Evolutionary conservation across 2,113 vertebrate species (phyloP).

Genomic region (Aepyceros melampus): DNA sequence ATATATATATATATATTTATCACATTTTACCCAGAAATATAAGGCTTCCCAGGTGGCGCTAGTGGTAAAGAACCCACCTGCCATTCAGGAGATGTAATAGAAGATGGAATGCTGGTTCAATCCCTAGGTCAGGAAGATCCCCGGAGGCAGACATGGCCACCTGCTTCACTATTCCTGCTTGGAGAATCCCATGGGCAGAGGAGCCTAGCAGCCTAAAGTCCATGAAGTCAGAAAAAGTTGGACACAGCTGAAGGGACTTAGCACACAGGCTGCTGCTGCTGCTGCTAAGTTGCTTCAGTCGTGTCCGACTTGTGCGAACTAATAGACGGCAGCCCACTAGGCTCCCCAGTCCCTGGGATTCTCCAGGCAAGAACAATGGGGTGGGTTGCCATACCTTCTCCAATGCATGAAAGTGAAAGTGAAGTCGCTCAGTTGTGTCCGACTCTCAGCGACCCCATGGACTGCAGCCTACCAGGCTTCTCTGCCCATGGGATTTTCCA

Average conservation of each 20-base stretch:
- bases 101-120: neutral
- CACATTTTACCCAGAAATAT: neutral
- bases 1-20: neutral
- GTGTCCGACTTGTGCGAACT: too few species aligned
- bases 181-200: neutral
- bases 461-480: too few species aligned
- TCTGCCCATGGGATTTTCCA: too few species aligned
- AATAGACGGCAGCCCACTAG: too few species aligned
- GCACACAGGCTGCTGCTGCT: neutral
- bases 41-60: neutral
- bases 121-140: neutral
- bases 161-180: neutral
- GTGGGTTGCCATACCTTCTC: too few species aligned
- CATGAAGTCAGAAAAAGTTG: neutral
- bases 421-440: too few species aligned
- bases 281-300: too few species aligned
- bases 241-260: neutral
- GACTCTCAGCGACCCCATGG: too few species aligned
- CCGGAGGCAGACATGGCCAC: neutral
- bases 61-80: neutral
- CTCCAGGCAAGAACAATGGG: too few species aligned
- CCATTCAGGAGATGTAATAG: neutral
- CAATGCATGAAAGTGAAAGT: too few species aligned
- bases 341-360: too few species aligned
- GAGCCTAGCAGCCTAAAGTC: neutral